These are phyloP conservation scores for Incurvaria masculella DNA, from an alignment of 2,888 invertebrate species.

Conservation along the genomic window DNA sequence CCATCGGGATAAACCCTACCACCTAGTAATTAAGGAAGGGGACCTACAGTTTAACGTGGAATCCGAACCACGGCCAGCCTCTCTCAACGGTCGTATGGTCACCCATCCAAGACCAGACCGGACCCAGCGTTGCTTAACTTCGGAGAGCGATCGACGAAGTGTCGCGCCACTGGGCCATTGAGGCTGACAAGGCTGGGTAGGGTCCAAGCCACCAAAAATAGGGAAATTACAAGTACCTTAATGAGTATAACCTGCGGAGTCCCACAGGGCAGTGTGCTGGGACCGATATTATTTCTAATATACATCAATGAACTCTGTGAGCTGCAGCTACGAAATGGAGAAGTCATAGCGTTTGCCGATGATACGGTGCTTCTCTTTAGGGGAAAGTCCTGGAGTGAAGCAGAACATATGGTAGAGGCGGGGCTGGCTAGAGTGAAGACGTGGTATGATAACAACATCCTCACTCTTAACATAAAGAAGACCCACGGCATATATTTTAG, in stretches of 20 bases:
- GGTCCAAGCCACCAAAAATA: too few relatives aligned
- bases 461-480: not conserved
- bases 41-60: too few relatives aligned
- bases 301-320: not conserved
- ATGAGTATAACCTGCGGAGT: not conserved
- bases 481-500: not conserved
- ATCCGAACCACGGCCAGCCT: too few relatives aligned
- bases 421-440: not conserved
- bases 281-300: not conserved
- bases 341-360: not conserved
- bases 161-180: too few relatives aligned
- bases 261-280: not conserved
- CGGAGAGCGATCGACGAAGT: too few relatives aligned
- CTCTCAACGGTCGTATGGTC: too few relatives aligned
- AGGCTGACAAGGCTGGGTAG: too few relatives aligned
- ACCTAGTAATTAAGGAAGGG: too few relatives aligned
- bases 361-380: not conserved
- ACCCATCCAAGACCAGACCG: too few relatives aligned
- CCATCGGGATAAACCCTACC: too few relatives aligned
- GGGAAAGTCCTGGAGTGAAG: not conserved
- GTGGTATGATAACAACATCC: not conserved
- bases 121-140: too few relatives aligned
- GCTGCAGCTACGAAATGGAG: not conserved
- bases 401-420: not conserved
- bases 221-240: too few relatives aligned